A percentile compares a stretch with the other conserved stretches of the same genome.
phyloP scores from a whole-genome alignment of 2,113 vertebrate genomes.

The Marmota monax region DNA sequence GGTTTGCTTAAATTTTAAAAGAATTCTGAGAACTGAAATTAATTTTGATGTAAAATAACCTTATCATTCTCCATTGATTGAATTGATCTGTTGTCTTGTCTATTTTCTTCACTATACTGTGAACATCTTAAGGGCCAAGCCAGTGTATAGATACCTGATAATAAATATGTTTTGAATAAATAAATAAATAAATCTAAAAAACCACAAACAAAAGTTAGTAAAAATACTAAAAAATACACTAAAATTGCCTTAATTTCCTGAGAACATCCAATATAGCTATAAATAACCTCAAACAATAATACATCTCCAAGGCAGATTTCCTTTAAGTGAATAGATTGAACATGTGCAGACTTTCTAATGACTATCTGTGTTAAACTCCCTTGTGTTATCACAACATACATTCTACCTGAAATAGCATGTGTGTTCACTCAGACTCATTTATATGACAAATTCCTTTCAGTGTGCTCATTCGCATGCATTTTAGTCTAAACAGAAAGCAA shows the following conservation, averaged over 20 bases:
- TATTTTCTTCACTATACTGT: neutral
- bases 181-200: neutral
- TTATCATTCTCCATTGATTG: neutral
- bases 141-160: neutral
- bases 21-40: neutral
- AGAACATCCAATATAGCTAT: neutral
- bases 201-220: neutral
- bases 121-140: neutral
- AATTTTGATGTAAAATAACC: neutral
- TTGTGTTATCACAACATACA: neutral
- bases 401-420: neutral
- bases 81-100: neutral
- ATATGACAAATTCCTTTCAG: neutral
- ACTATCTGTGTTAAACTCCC: neutral
- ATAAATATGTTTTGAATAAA: neutral
- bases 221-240: constrained; percentile 35
- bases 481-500: neutral
- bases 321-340: neutral
- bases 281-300: neutral
- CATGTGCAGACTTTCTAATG: neutral
- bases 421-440: neutral
- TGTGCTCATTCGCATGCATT: neutral
- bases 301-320: neutral
- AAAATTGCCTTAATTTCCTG: neutral
- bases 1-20: constrained; percentile 21